phyloP scores from a whole-genome alignment of 2,888 invertebrate genomes.

The Catocala nupta region DNA sequence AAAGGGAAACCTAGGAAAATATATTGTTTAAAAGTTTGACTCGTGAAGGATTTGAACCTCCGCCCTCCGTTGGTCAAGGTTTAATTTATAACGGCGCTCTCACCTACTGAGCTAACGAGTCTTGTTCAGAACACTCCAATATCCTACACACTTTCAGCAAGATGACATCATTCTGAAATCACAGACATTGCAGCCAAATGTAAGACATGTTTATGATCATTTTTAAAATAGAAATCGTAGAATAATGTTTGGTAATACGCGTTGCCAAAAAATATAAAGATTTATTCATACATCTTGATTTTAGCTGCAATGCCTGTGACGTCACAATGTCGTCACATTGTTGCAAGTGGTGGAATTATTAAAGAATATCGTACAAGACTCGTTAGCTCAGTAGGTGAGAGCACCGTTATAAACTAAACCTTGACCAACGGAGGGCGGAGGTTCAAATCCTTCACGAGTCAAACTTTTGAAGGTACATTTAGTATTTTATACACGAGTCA shows the following conservation, averaged over 20 bases:
- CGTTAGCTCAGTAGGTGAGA: slow-evolving; percentile 60
- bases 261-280: too few species aligned
- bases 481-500: too few species aligned
- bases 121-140: not conserved
- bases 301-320: too few species aligned
- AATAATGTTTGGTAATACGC: too few species aligned
- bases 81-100: slow-evolving; percentile 16
- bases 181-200: too few species aligned
- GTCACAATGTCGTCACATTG: slow-evolving; percentile 13
- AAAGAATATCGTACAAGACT: slow-evolving; percentile 2
- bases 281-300: too few species aligned
- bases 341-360: slow-evolving; percentile 6
- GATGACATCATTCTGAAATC: slow-evolving; percentile 10
- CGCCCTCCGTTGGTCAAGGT: slow-evolving; percentile 57
- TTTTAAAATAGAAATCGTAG: too few species aligned
- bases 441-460: slow-evolving; percentile 65
- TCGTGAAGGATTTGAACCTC: slow-evolving; percentile 64
- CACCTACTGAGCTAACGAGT: slow-evolving; percentile 52
- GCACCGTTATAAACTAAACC: slow-evolving; percentile 49
- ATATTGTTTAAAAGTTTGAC: slow-evolving; percentile 39
- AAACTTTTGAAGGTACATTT: too few species aligned
- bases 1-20: too few species aligned
- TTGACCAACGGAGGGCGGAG: slow-evolving; percentile 61
- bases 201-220: too few species aligned
- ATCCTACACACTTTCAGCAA: not conserved